phyloP scores from a whole-genome alignment of 1,140 invertebrate species.

The Drosophila malerkotliana region DNA sequence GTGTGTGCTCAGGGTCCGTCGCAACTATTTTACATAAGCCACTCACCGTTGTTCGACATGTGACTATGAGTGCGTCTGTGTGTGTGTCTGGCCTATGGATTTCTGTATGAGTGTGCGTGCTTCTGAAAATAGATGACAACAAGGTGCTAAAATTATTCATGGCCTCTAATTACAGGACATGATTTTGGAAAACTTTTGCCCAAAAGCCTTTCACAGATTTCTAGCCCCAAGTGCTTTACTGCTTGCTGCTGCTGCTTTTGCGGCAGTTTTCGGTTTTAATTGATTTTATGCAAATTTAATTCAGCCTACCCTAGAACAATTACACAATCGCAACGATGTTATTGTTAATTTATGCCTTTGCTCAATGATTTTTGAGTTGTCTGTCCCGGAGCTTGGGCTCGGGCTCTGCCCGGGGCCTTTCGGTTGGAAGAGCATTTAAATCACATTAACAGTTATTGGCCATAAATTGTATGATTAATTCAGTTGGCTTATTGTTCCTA shows the following conservation, averaged over 20 bases:
- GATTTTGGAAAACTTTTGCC: constrained; percentile 65
- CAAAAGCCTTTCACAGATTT: constrained; percentile 22
- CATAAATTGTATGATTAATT: constrained; percentile 54
- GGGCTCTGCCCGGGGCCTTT: constrained; percentile 12
- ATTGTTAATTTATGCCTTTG: constrained; percentile 75
- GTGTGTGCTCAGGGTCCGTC: constrained; percentile 43
- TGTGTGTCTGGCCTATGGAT: not conserved
- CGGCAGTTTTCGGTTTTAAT: constrained; percentile 59
- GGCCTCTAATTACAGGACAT: constrained; percentile 78
- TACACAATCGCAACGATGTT: constrained; percentile 34
- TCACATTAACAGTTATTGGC: constrained; percentile 62
- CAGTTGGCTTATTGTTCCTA: constrained; percentile 25
- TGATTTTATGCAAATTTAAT: constrained; percentile 81
- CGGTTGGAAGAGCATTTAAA: constrained; percentile 41
- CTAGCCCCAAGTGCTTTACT: constrained; percentile 25
- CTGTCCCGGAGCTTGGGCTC: not conserved
- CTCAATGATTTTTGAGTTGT: constrained; percentile 54
- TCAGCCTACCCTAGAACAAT: constrained; percentile 31
- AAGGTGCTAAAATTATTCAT: constrained; percentile 80
- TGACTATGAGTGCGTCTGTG: constrained; percentile 6
- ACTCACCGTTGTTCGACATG: constrained; percentile 46
- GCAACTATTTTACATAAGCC: constrained; percentile 74
- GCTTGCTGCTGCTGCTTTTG: constrained; percentile 12
- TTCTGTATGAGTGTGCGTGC: constrained; percentile 43
- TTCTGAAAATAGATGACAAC: constrained; percentile 70